Evolutionary conservation across 2,113 vertebrate species (phyloP), one percentile per base, ranked within the genome.

Genomic region (Corythoichthys haematopterus): DNA sequence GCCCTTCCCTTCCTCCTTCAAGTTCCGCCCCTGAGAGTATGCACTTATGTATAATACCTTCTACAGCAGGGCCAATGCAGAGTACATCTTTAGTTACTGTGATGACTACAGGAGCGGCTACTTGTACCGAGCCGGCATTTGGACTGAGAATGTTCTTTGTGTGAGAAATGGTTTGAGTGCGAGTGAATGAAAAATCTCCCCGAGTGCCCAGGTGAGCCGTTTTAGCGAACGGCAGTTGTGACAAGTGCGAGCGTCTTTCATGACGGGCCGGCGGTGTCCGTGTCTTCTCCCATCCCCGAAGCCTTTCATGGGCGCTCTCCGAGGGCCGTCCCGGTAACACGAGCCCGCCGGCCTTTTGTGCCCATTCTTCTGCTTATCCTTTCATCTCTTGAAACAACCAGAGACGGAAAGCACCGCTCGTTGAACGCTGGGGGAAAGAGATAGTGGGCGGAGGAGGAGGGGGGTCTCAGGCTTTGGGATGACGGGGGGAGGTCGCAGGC

Each of bases 381-480:
- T 93, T 93, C 88, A 92, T 92, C 89, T 91, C 88, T 90, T 89
- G 83, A 86, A 89, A 90, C 86, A 86, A 52, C 84, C 78, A 79
- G 74, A 83, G 71, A 75, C 80, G 83, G 84, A 91, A 87, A 88
- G 85, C 81, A 87, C 85, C 70, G 80, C 80, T 83, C 78, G 84
- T 80, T 86, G 86, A 85, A 89, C 80, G 83, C 70, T 12, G 14
- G 84, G 72, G 84, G 75, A 85, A 82, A 85, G 85, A 89, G 80
- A 85, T 82, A 82, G 77, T 74, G 37, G 13, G 36, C 16, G 28
- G 61, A 14, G 10, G 3, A 62, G 69, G 20, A 0, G 9, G 64
- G 67, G 9, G 53, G 10, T 8, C 2, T 52, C 10, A 9, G 52
- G 10, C 20, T 33, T 11, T 55, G 55, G 35, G 55, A 14, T 43